Conservation (phyloP, 2,888 invertebrate genomes). For the Lymantria dispar region DNA sequence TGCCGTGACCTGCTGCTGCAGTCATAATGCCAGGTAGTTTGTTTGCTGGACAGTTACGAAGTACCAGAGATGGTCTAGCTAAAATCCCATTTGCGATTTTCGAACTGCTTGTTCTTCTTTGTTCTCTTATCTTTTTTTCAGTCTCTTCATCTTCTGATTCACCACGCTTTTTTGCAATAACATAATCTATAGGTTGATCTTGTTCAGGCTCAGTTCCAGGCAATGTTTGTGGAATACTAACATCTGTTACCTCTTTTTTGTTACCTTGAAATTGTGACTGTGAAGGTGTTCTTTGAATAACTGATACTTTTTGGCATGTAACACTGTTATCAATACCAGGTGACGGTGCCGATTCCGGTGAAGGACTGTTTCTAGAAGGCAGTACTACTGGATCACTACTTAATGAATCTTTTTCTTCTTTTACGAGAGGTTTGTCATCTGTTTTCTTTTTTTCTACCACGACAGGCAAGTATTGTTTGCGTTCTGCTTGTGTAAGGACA, state of each 20-base stretch:
- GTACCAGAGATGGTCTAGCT: constrained; percentile 77
- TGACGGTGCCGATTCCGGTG: constrained; percentile 82
- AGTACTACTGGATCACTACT: constrained; percentile 84
- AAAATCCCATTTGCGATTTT: constrained; percentile 84
- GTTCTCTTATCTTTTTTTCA: constrained; percentile 86
- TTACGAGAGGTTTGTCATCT: constrained; percentile 78
- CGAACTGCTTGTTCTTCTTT: constrained; percentile 85
- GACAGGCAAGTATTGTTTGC: constrained; percentile 89
- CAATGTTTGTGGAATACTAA: constrained; percentile 75
- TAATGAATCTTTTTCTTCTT: constrained; percentile 85
- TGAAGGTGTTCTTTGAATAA: constrained; percentile 91
- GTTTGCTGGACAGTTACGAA: constrained; percentile 79
- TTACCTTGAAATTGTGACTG: constrained; percentile 74
- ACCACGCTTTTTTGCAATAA: constrained; percentile 90
- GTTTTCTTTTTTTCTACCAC: constrained; percentile 81
- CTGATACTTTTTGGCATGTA: constrained; percentile 87
- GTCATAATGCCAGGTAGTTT: constrained; percentile 86
- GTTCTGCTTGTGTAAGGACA: constrained; percentile 90
- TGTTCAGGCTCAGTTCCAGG: constrained; percentile 86
- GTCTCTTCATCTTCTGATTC: constrained; percentile 86
- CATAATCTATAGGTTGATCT: constrained; percentile 95
- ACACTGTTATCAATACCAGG: constrained; percentile 86
- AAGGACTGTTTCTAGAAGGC: constrained; percentile 73
- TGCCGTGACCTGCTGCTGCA: constrained; percentile 91
- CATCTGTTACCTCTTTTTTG: constrained; percentile 74